Evolutionary conservation across 1,140 invertebrate genomes (phyloP).

Genomic region (Ylistrum balloti): DNA sequence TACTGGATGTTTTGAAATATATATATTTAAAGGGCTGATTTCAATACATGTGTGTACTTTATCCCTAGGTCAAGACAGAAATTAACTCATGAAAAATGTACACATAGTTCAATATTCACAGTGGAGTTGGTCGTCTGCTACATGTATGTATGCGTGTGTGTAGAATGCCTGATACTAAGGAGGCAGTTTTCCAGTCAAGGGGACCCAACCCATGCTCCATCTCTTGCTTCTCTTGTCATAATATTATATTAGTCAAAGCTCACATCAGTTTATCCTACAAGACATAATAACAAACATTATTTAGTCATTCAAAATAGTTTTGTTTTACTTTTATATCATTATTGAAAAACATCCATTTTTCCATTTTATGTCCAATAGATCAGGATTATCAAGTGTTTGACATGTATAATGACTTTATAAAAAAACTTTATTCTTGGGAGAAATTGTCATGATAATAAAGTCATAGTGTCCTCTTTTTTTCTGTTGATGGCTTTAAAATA

Average conservation of each 20-base stretch:
- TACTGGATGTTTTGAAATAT: background rate
- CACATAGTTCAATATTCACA: slow-evolving; percentile 36
- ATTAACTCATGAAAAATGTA: slow-evolving; percentile 21
- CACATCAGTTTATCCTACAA: background rate
- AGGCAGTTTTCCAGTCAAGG: slow-evolving; percentile 17
- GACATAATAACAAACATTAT: background rate
- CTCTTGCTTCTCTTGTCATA: no score
- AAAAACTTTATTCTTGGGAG: background rate
- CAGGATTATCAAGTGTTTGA: background rate
- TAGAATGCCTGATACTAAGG: background rate
- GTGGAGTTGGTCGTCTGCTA: background rate
- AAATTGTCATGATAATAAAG: no score
- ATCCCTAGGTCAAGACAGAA: slow-evolving; percentile 8
- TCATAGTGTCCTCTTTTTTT: no score
- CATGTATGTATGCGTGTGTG: background rate
- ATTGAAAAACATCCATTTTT: no score
- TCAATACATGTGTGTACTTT: background rate
- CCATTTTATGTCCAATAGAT: no score
- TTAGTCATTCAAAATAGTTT: no score
- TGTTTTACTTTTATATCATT: no score
- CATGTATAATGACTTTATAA: background rate
- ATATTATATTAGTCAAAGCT: background rate
- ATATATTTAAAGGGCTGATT: background rate
- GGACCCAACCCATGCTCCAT: background rate
- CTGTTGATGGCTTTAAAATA: no score